Base-by-base conservation (phyloP, 2,888 invertebrate genomes). In the Heteromurus nitidus region DNA sequence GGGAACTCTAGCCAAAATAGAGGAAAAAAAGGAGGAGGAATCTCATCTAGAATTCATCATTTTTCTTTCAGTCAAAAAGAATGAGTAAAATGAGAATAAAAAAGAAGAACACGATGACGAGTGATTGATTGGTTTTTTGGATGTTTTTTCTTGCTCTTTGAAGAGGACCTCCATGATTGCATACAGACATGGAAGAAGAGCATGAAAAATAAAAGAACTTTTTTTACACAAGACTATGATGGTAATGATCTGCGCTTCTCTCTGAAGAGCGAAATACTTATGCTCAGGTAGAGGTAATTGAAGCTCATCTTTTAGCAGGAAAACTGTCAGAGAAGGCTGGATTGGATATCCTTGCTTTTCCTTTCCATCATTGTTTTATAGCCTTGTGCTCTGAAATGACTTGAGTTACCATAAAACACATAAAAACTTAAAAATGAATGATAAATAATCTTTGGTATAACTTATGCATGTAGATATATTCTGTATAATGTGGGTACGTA, bases 71-170 rank as follows among this genome's bases (percentile, higher is more conserved):
- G 73, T 73, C 67, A 73, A 53, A 80, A 60, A 60, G 73, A 80
- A 80, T 80, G 80, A 80, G 73, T 58, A 58, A 65, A 79, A 77
- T 72, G 77, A 77, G 62, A 76, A 67, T 76, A 62, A 74, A 64
- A 69, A 65, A 42, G 72, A 72, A 42, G 47, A n/a, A n/a, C 47
- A 58, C 58, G 77, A 85, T 82, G 80, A 82, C 77, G 75, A 79
- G 84, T 85, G 85, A 85, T 85, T 85, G 85, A 85, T 85, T 85
- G 85, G 85, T 85, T 85, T 82, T 83, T 74, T 70, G 53, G 13
- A 18, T 50, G 47, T 64, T 72, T 80, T n/a, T 72, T 73, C 44
- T 60, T 67, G 26, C 20, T n/a, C n/a, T 67, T 68, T 80, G 11
- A 72, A 36, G n/a, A 80, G n/a, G 80, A 80, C 80, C 80, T 80